Evolutionary conservation across 2,113 vertebrate species (phyloP), one percentile per base, ranked within the genome.

Genomic region (Prunella himalayana): DNA sequence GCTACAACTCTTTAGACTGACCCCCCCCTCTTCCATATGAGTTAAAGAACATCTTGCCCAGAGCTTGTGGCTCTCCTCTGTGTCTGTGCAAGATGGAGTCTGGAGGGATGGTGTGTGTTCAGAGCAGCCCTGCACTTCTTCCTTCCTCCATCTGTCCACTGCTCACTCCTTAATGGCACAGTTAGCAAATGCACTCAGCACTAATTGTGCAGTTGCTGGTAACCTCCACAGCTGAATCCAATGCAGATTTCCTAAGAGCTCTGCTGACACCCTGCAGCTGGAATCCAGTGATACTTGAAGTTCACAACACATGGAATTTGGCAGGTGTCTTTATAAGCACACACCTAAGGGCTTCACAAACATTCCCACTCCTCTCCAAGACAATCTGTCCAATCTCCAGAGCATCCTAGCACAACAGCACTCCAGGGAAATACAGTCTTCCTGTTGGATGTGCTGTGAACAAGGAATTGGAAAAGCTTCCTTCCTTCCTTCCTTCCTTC

Each of bases 201-300:
- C 86, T 90, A 94, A 87, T 77, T 89, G 92, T 65, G 92, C 84
- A 82, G 75, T 79, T 66, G 66, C 86, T 94, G 92, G 84, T 91
- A 91, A 53, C 83, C 78, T 91, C 85, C 75, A 56, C 75, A 80
- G 91, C 91, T 85, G 81, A 94, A 94, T 56, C 72, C 75, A 27
- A 82, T 5, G 78, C 88, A 84, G 87, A 92, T 86, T 92, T 95
- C 37, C 75, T 53, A 21, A 91, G 82, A 94, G 86, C 84, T 66
- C 47, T 82, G 37, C 66, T 60, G 84, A 60, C 15, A 51, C 28
- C 73, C 64, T 69, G 82, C 87, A 94, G 87, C 87, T 94, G 92
- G 87, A 86, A 88, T 44, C 56, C 72, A 63, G 75, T 12, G 30
- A 24, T 13, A 53, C 70, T 63, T 37, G 39, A 42, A 73, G 73